Evolutionary conservation across 2,888 invertebrate species (phyloP).

Genomic region (Lamellibrachia columna): DNA sequence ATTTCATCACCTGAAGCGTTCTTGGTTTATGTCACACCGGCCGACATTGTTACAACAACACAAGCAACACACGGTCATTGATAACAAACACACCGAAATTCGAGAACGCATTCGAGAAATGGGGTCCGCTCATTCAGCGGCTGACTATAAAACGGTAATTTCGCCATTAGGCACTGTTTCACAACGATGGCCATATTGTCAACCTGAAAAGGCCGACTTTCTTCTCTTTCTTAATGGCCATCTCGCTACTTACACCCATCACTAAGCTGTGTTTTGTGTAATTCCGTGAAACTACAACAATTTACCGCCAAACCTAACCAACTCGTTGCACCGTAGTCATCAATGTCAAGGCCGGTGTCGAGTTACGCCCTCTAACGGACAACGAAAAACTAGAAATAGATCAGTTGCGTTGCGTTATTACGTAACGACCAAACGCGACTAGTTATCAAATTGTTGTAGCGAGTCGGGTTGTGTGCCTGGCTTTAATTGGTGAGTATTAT

Average conservation of each 20-base stretch:
- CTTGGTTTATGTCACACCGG: not conserved
- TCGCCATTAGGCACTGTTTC: not conserved
- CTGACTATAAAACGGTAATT: not conserved
- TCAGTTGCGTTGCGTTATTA: no score
- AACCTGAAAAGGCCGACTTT: not conserved
- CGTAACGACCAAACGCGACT: no score
- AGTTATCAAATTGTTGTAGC: no score
- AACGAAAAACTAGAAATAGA: no score
- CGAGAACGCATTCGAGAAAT: constrained; percentile 27
- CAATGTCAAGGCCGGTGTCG: not conserved
- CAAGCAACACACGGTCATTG: not conserved
- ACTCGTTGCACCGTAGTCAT: constrained; percentile 9
- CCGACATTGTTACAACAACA: not conserved
- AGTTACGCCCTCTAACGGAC: not conserved
- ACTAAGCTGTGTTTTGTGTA: not conserved
- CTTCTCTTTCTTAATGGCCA: not conserved
- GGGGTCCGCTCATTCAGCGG: constrained; percentile 20
- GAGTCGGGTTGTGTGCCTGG: no score
- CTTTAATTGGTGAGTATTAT: no score
- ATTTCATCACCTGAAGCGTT: not conserved
- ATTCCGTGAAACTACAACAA: not conserved
- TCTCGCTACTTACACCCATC: not conserved
- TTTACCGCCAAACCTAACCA: constrained; percentile 10
- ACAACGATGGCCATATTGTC: not conserved
- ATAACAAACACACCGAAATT: not conserved